Conservation (phyloP, 2,797 vertebrate species). For the Margarornis squamiger region DNA sequence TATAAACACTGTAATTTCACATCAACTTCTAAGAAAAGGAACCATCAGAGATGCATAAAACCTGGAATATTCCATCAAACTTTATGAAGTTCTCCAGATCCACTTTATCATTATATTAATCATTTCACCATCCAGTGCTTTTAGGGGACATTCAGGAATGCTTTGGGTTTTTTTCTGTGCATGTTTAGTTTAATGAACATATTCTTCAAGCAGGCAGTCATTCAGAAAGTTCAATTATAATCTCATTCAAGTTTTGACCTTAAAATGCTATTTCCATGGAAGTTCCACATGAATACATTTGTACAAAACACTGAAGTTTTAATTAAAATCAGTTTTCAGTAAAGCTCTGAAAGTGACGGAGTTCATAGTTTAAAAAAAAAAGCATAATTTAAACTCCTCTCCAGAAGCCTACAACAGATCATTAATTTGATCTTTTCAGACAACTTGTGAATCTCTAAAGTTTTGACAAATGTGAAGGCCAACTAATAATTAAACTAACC, state of each 20-base stretch:
- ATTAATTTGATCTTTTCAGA: neutral
- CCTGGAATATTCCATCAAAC: neutral
- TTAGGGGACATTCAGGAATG: neutral
- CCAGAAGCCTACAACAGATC: neutral
- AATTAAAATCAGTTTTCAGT: slow-evolving; percentile 14
- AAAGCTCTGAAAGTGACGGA: neutral
- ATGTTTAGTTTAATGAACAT: neutral
- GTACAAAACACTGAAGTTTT: neutral
- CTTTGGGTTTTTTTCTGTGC: neutral
- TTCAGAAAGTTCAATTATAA: slow-evolving; percentile 42
- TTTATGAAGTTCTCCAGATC: neutral
- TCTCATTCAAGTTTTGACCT: slow-evolving; percentile 21
- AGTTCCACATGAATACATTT: slow-evolving; percentile 4
- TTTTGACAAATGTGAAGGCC: neutral
- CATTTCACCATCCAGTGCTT: neutral
- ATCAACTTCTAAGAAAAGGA: neutral
- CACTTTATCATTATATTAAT: neutral
- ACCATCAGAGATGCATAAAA: neutral
- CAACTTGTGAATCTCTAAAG: neutral
- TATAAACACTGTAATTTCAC: neutral
- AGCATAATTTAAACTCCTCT: neutral
- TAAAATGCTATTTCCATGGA: neutral
- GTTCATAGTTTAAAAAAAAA: neutral
- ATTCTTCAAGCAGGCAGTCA: neutral
- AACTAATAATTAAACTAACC: neutral